Conservation (phyloP, 2,888 invertebrate genomes). For the Aphodius sticticus region DNA sequence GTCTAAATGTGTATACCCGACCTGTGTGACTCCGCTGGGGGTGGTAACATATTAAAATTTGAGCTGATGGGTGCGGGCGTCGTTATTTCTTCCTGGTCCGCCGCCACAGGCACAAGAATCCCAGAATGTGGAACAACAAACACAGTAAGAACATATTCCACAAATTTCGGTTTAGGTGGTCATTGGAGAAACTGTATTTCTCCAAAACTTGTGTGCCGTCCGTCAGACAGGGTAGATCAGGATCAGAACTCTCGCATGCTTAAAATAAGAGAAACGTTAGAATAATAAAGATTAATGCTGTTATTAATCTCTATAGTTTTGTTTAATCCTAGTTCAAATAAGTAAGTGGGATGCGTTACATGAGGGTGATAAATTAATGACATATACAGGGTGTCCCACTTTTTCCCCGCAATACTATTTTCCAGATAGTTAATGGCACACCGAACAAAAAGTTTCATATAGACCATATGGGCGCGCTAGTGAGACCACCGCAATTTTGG, state of each 20-base stretch:
- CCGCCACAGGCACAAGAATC: conserved; percentile 71
- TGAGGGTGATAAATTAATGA: no score
- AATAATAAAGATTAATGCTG: not conserved
- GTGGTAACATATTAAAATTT: conserved; percentile 11
- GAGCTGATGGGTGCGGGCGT: not conserved
- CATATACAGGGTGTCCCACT: no score
- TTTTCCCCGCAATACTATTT: no score
- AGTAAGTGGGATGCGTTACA: no score
- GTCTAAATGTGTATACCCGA: conserved; percentile 5
- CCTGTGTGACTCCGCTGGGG: not conserved
- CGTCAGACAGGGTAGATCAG: conserved; percentile 74
- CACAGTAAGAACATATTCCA: conserved; percentile 72
- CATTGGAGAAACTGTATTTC: conserved; percentile 74
- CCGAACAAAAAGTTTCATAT: no score
- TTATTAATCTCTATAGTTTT: not conserved
- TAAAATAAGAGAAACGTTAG: conserved; percentile 45
- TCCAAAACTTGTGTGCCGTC: conserved; percentile 76
- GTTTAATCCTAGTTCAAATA: no score
- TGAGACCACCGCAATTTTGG: no score
- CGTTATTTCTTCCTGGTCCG: conserved; percentile 67
- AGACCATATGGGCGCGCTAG: no score
- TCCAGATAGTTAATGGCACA: no score
- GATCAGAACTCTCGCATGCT: conserved; percentile 69
- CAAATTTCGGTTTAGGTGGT: conserved; percentile 71
- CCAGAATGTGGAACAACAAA: conserved; percentile 74